Conservation (phyloP, 2,797 vertebrate genomes). For the Varecia variegata region DNA sequence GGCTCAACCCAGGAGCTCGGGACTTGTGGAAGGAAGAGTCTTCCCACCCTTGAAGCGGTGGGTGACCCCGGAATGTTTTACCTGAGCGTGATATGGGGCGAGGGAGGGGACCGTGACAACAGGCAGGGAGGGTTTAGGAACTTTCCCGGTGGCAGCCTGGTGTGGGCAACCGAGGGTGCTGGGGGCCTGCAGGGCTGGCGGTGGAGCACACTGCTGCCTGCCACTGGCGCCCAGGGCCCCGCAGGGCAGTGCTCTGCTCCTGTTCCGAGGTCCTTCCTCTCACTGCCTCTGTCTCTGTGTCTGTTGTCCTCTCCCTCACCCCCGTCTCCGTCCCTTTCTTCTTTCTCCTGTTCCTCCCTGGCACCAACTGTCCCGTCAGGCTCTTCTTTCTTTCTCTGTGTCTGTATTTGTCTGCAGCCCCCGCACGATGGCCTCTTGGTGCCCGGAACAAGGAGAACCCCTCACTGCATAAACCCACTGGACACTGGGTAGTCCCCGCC, state of each 20-base stretch:
- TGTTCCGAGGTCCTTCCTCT: neutral
- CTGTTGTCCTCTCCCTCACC: neutral
- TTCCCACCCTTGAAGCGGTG: neutral
- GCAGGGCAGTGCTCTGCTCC: too few relatives aligned
- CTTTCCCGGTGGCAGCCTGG: neutral
- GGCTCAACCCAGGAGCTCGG: neutral
- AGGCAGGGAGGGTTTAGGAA: neutral
- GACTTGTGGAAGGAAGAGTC: neutral
- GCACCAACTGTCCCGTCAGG: neutral
- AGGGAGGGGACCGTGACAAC: neutral
- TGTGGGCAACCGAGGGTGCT: neutral
- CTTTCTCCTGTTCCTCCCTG: neutral
- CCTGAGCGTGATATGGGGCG: neutral
- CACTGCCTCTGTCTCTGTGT: neutral
- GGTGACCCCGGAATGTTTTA: neutral
- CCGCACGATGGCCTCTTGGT: neutral
- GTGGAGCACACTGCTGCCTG: neutral
- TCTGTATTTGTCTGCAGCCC: neutral
- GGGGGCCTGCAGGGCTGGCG: neutral
- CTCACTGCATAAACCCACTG: neutral
- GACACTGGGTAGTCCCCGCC: neutral
- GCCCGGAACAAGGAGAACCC: neutral
- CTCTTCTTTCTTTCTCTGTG: neutral
- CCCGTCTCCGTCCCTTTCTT: neutral
- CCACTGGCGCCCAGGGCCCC: neutral